phyloP scores from a whole-genome alignment of 2,888 invertebrate genomes.

The Tenthredo amoena region DNA sequence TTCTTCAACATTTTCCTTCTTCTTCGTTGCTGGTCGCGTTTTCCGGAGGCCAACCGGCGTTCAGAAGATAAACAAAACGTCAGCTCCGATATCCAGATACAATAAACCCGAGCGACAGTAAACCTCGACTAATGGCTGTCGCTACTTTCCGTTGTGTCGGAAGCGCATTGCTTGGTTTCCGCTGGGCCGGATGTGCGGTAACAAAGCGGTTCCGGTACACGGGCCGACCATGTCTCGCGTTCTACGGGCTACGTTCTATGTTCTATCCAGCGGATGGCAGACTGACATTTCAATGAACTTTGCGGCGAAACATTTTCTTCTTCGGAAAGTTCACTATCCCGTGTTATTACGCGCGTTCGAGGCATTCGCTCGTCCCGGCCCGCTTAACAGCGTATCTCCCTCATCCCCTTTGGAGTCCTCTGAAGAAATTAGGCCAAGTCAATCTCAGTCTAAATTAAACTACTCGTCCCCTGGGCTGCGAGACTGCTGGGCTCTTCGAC shows the following conservation, averaged over 20 bases:
- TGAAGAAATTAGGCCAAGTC: constrained; percentile 46
- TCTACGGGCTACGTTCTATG: neutral
- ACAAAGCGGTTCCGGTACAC: constrained; percentile 70
- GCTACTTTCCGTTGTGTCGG: constrained; percentile 69
- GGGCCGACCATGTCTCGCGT: constrained; percentile 60
- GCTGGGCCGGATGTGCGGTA: constrained; percentile 68
- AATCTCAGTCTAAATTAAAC: constrained; percentile 44
- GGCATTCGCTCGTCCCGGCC: constrained; percentile 31
- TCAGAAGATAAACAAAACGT: constrained; percentile 38
- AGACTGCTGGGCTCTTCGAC: constrained; percentile 1
- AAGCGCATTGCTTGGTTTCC: constrained; percentile 70
- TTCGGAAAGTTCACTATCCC: constrained; percentile 63
- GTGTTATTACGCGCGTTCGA: constrained; percentile 40
- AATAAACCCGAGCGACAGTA: constrained; percentile 47
- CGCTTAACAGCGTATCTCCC: constrained; percentile 20
- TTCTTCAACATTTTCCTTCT: neutral
- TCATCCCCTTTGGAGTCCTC: constrained; percentile 10
- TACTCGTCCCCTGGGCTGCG: constrained; percentile 34
- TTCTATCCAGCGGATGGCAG: constrained; percentile 53
- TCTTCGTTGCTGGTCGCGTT: neutral
- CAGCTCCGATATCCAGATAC: constrained; percentile 47
- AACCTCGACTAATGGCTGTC: constrained; percentile 50
- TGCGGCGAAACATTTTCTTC: constrained; percentile 66
- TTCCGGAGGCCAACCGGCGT: neutral
- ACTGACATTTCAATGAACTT: constrained; percentile 74